Evolutionary conservation across 2,797 vertebrate species (phyloP).

Genomic region (Etheostoma nigrum): DNA sequence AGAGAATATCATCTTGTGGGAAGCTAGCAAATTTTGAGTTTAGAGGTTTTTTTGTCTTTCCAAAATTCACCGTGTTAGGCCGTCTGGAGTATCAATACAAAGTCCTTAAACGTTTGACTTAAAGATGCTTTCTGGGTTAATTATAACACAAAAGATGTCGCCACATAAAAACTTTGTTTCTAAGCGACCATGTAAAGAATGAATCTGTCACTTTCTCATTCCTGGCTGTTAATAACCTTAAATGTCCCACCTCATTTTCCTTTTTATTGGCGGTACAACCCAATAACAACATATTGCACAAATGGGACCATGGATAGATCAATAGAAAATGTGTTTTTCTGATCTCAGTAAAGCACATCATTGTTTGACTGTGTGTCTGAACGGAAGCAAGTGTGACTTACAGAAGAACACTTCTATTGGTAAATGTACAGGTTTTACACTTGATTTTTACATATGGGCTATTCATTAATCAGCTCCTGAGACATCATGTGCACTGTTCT

Average conservation of each 20-base stretch:
- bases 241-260: background rate
- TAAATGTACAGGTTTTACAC: constrained; percentile 1
- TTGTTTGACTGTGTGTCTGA: background rate
- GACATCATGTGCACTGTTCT: background rate
- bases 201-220: background rate
- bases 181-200: background rate
- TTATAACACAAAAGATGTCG: background rate
- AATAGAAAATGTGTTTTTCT: background rate
- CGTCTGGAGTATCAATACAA: background rate
- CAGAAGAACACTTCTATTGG: background rate
- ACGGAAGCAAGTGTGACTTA: background rate
- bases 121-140: background rate
- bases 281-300: background rate
- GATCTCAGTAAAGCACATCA: background rate
- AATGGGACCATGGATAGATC: background rate
- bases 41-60: background rate
- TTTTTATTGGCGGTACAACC: background rate
- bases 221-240: background rate
- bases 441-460: background rate
- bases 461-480: background rate
- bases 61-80: background rate
- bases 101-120: background rate
- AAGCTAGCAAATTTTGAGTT: background rate
- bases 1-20: background rate
- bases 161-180: background rate